Base-by-base conservation (phyloP, 2,113 vertebrate species). In the Bos taurus region DNA sequence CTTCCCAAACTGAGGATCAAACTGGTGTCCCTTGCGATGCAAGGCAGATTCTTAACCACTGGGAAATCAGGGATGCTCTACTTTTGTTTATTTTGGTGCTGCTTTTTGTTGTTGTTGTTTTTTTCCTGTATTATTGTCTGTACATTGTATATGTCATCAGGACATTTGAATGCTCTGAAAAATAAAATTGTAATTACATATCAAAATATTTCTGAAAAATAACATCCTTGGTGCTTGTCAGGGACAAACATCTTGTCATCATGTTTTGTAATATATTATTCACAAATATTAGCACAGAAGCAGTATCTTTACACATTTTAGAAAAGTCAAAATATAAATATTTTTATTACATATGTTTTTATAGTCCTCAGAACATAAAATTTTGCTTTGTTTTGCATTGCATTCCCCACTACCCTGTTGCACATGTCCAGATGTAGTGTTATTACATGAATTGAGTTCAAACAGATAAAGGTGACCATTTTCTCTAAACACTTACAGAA, bases 181-280 rank as follows among this genome's bases (percentile, higher is more conserved):
- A 97, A 96, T 93, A 97, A 93, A 28, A 95, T 97, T 98, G 85
- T 93, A 97, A 96, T 98, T 98, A 77, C 88, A 11, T 94, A 97
- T 50, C 64, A 57, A 92, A 84, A 59, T 67, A 57, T 92, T 96
- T 81, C 86, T 80, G 64, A 96, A 98, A 98, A 97, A 85, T 15
- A 77, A 95, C 52, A 36, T 92, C 96, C 5, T 1, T 89, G 59
- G 56, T 81, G 81, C 10, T 97, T 50, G 60, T 95, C 81, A 84
- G 86, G 89, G 92, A 5, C 40, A 71, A 19, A 40, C 48, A 8
- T 96, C 52, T 87, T 92, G 36, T 91, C 71, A 95, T 78, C 28
- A 4, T 91, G 26, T 96, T 98, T 98, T 97, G 89, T 93, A 93
- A 96, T 50, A 10, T 0, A 1, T 87, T 94, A 89, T 95, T 98